These are phyloP conservation scores for Papilio gigon DNA, from an alignment of 2,888 invertebrate species.

Conservation along the genomic window DNA sequence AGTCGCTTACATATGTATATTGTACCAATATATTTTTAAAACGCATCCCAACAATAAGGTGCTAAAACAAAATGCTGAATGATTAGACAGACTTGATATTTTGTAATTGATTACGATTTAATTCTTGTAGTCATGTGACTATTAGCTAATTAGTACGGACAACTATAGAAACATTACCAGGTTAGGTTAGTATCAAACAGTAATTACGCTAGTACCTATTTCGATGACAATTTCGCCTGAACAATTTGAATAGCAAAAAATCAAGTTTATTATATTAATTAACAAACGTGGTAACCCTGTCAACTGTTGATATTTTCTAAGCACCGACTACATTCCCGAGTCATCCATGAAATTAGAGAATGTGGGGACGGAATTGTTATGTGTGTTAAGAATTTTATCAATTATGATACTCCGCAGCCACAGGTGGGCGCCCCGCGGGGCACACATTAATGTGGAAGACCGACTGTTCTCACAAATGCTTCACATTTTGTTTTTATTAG, in stretches of 20 bases:
- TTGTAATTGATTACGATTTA: neutral
- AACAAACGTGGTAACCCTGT: conserved; percentile 37
- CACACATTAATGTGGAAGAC: conserved; percentile 36
- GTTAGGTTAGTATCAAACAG: neutral
- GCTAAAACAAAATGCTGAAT: neutral
- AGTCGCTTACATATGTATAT: neutral
- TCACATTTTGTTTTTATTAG: conserved; percentile 36
- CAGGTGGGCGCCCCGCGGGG: conserved; percentile 59
- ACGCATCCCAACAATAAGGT: neutral
- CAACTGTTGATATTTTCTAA: conserved; percentile 44
- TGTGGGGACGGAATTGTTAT: conserved; percentile 64
- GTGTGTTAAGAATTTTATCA: conserved; percentile 76
- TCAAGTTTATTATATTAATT: conserved; percentile 34
- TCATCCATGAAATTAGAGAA: conserved; percentile 63
- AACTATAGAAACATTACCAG: no score
- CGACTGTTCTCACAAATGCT: conserved; percentile 38
- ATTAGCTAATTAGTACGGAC: neutral
- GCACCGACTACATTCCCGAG: conserved; percentile 39
- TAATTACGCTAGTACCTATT: neutral
- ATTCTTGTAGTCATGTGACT: neutral
- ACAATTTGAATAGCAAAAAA: conserved; percentile 32
- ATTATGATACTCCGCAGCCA: conserved; percentile 60
- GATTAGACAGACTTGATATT: neutral
- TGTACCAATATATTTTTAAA: neutral
- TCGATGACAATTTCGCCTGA: neutral